A percentile compares a stretch with the other conserved stretches of the same genome.
Conservation (phyloP, 2,797 vertebrate species). For the Phoebastria nigripes region DNA sequence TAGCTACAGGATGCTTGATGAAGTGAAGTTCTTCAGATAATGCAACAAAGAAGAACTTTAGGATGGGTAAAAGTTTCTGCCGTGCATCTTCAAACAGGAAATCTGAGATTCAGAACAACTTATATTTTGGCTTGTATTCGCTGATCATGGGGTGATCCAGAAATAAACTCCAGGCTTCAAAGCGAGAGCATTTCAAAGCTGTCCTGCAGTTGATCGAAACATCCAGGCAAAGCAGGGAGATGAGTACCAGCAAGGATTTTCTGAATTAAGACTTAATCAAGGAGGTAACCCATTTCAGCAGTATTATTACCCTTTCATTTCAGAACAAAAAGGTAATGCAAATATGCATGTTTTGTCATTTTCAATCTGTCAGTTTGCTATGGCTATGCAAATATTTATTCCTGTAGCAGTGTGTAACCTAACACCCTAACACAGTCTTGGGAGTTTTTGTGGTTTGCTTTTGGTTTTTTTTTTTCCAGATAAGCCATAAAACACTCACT, state of each 20-base stretch:
- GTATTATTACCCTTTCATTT: background rate
- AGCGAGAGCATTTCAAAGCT: conserved; percentile 64
- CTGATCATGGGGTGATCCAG: conserved; percentile 80
- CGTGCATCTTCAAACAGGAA: conserved; percentile 69
- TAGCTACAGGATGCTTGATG: conserved; percentile 61
- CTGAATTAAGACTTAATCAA: conserved; percentile 61
- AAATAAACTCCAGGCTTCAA: conserved; percentile 82
- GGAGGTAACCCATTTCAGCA: conserved; percentile 29
- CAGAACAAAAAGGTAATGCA: conserved; percentile 74
- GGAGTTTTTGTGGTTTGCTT: background rate
- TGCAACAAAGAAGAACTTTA: conserved; percentile 40
- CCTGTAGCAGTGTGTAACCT: background rate
- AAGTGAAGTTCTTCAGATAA: conserved; percentile 47
- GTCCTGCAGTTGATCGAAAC: conserved; percentile 70
- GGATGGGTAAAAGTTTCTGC: conserved; percentile 51
- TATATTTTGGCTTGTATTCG: conserved; percentile 76
- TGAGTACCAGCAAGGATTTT: conserved; percentile 52
- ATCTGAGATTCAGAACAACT: conserved; percentile 77
- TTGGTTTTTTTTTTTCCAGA: background rate
- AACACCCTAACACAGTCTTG: background rate
- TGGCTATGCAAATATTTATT: conserved; percentile 30
- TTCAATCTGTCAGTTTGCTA: background rate
- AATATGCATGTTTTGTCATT: conserved; percentile 59
- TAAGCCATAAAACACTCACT: background rate
- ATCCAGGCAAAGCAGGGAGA: conserved; percentile 64